Evolutionary conservation across 2,888 invertebrate species (phyloP).

Genomic region (Pilophorus perplexus): DNA sequence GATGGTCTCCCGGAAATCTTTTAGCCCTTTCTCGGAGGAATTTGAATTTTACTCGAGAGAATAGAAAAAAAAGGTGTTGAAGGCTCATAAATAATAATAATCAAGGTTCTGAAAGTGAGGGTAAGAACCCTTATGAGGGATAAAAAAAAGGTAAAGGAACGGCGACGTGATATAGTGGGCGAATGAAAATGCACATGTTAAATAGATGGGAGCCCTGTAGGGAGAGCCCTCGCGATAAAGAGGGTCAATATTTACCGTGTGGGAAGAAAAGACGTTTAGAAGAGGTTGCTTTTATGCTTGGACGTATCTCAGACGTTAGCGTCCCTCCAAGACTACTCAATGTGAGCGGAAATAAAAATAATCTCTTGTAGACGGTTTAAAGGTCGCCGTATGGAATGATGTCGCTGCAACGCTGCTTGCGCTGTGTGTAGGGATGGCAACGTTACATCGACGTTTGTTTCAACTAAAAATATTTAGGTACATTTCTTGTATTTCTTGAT

Average conservation of each 20-base stretch:
- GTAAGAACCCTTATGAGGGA: background rate
- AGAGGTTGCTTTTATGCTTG: background rate
- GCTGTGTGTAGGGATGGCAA: too few species aligned
- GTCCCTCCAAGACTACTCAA: too few species aligned
- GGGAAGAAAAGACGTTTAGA: background rate
- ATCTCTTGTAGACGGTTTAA: too few species aligned
- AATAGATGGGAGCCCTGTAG: background rate
- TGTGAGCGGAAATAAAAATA: too few species aligned
- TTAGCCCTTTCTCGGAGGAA: too few species aligned
- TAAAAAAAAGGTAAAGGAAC: background rate
- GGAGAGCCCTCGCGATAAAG: background rate
- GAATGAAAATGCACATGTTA: slow-evolving; percentile 33
- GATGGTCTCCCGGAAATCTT: too few species aligned
- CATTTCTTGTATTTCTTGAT: too few species aligned
- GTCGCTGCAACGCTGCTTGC: too few species aligned
- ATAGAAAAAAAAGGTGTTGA: background rate
- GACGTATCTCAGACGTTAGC: background rate
- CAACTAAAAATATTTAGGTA: too few species aligned
- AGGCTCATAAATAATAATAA: slow-evolving; percentile 20
- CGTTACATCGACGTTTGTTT: too few species aligned
- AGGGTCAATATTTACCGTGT: slow-evolving; percentile 6
- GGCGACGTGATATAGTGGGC: slow-evolving; percentile 6
- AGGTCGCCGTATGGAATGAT: too few species aligned
- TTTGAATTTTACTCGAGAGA: background rate
- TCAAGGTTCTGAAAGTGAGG: background rate